Conservation (phyloP, 2,797 vertebrate genomes). For the Acestrorhynchus altus region DNA sequence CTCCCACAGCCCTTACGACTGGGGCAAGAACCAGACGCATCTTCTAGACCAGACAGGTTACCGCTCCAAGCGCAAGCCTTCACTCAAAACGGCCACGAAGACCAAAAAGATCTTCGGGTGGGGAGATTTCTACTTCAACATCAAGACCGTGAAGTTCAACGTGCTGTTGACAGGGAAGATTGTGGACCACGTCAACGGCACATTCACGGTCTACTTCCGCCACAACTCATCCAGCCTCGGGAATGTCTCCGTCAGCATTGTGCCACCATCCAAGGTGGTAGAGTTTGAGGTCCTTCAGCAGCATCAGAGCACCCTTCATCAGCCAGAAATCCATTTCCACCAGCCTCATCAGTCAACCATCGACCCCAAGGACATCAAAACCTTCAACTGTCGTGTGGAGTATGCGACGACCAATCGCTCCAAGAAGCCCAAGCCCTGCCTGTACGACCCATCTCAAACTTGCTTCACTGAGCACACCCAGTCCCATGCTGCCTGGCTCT, state of each 20-base stretch:
- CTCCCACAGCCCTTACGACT: constrained; percentile 84
- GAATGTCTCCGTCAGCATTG: constrained; percentile 95
- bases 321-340: constrained; percentile 77
- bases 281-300: constrained; percentile 89
- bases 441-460: constrained; percentile 93
- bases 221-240: constrained; percentile 97
- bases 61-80: constrained; percentile 87
- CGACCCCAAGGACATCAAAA: constrained; percentile 86
- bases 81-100: constrained; percentile 86
- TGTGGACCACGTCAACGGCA: constrained; percentile 96
- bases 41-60: constrained; percentile 79
- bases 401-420: constrained; percentile 96
- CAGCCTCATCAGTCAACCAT: constrained; percentile 86
- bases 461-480: constrained; percentile 98
- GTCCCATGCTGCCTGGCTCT: constrained; percentile 95
- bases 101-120: constrained; percentile 96
- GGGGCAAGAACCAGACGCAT: constrained; percentile 86
- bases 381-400: constrained; percentile 95
- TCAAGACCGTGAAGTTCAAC: constrained; percentile 94
- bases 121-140: constrained; percentile 97
- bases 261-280: constrained; percentile 93
- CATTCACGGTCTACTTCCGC: constrained; percentile 96
- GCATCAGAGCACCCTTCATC: constrained; percentile 69
- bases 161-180: constrained; percentile 96
- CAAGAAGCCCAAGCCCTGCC: constrained; percentile 93